Conservation (phyloP, 2,888 invertebrate species). For the Alviniconcha strummeri region DNA sequence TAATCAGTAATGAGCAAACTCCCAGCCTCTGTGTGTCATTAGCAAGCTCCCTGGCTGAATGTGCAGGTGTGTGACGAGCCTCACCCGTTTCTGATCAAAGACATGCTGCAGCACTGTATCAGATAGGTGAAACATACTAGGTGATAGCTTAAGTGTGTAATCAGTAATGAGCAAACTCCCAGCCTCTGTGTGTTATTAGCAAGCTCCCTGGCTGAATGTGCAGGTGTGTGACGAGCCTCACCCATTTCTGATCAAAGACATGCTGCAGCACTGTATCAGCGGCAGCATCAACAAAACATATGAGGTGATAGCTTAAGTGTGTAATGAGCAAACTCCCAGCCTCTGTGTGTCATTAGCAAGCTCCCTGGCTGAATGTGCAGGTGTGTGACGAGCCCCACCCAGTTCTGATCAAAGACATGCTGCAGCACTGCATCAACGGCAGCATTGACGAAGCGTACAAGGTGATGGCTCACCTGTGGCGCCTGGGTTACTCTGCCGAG, state of each 20-base stretch:
- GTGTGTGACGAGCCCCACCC: conserved; percentile 99
- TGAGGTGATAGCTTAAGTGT: not conserved
- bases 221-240: conserved; percentile 98
- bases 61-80: conserved; percentile 95
- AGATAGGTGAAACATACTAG: conserved; percentile 46
- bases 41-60: not conserved
- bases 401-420: conserved; percentile 91
- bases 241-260: conserved; percentile 92
- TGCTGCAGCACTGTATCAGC: conserved; percentile 88
- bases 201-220: not conserved
- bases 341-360: too few species aligned
- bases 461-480: conserved; percentile 90
- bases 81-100: conserved; percentile 93
- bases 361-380: conserved; percentile 58
- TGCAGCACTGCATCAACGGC: conserved; percentile 86
- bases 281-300: too few species aligned
- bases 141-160: not conserved
- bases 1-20: too few species aligned
- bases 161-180: too few species aligned
- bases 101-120: conserved; percentile 90
- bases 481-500: conserved; percentile 95
- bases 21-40: too few species aligned
- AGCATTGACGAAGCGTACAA: conserved; percentile 91
- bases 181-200: too few species aligned
- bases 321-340: too few species aligned